Percentiles rank a stretch among this genome's conserved stretches.
These are phyloP conservation scores for Passerculus sandwichensis DNA, from an alignment of 2,797 vertebrate genomes.

Conservation along the genomic window DNA sequence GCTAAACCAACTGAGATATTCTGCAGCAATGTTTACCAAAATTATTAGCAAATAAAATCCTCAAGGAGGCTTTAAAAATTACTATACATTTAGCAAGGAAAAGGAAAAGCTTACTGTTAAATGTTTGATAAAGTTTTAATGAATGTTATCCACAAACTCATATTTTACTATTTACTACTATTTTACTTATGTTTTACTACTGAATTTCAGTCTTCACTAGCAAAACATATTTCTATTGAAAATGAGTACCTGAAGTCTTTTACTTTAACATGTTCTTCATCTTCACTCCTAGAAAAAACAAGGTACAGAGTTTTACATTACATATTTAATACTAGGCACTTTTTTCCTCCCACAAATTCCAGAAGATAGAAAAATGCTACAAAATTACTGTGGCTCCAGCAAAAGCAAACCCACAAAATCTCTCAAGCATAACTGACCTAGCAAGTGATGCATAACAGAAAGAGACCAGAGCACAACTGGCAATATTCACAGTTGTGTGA, in stretches of 20 bases:
- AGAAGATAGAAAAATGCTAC: neutral
- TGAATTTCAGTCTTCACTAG: neutral
- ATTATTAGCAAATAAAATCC: neutral
- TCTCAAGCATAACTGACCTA: neutral
- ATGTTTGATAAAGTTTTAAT: neutral
- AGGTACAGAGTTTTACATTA: constrained; percentile 15
- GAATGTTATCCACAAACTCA: accelerated
- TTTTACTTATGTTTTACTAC: neutral
- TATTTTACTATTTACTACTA: neutral
- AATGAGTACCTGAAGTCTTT: constrained; percentile 87
- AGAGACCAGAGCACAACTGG: neutral
- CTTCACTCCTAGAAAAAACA: constrained; percentile 83
- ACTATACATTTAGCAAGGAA: neutral
- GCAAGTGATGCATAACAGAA: neutral
- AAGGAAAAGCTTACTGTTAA: neutral
- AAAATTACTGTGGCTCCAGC: neutral
- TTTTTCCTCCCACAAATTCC: neutral
- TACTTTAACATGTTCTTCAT: constrained; percentile 86
- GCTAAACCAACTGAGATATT: neutral
- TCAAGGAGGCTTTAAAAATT: neutral
- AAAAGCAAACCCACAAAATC: neutral
- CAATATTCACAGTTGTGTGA: neutral
- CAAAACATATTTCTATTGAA: neutral
- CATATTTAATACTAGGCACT: neutral
- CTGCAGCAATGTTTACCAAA: neutral